Base-by-base conservation (phyloP, 1,140 invertebrate genomes). In the Platyscapa corneri region DNA sequence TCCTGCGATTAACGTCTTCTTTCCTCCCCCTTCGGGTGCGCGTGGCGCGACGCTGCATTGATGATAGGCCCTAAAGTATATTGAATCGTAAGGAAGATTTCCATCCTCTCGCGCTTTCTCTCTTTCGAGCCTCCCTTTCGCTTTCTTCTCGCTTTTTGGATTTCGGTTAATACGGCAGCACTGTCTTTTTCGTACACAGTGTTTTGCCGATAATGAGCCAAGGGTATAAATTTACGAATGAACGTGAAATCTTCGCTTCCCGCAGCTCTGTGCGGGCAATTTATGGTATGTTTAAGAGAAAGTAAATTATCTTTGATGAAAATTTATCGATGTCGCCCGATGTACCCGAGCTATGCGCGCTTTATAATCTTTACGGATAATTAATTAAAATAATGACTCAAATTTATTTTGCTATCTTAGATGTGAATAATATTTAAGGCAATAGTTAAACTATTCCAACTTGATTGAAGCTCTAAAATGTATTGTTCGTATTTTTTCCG, bases 1-100 rank as follows among this genome's bases (percentile, higher is more conserved):
- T 89, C 34, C 82, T n/a, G 37, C 56, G 82, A 75, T 76, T 83
- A 60, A 83, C 81, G 49, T 49, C 34, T 74, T 18, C 37, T 34
- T 42, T 23, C 37, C 34, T 74, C 37, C 23, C 37, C 37, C 34
- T 56, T 20, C 53, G 10, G 53, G 10, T 20, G 10, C 53, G 2
- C 53, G 18, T 56, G 2, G 2, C 12, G 8, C 18, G 10, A 20
- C 18, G 10, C 53, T 56, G 1, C 23, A 1, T 2, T 10, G 56
- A 60, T 27, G 56, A 27, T 27, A 60, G 20, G 1, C 42, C 23
- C 18, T 12, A 65, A 64, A 64, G 77, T 34, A 12, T 74, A 76
- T 83, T 83, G 72, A 65, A 83, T 83, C 34, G 76, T 46, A 32
- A 76, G 32, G 34, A 65, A 32, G 34, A 27, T 30, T 42, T 64